Base-by-base conservation (phyloP, 2,113 vertebrate species). In the Embiotoca jacksoni region DNA sequence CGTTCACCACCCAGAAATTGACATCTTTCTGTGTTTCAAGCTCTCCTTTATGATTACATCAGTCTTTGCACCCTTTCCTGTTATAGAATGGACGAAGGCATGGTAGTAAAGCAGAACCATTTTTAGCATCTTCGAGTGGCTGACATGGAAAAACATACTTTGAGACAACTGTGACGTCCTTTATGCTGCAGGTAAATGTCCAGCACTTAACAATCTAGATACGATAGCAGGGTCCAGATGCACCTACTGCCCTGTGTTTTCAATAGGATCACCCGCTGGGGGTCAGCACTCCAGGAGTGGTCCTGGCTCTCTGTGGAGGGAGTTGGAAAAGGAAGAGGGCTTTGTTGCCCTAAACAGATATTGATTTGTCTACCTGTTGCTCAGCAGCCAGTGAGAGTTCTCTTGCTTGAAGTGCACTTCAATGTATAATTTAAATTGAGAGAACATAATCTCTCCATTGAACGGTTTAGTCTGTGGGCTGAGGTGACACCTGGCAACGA, bases 401-500 rank as follows among this genome's bases (percentile, higher is more conserved):
- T 44, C 33, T 49, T 36, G 39, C 3, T 32, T 49, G 13, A 66
- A 57, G 2, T 35, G n/a, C 36, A 14, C 31, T 37, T 39, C 15
- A 33, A 49, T 85, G 35, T 56, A 78, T 89, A 61, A 79, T 73
- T 81, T 37, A 78, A 30, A 46, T 3, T 3, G 23, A 10, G n/a
- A 37, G 16, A 75, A 82, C 13, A 16, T 49, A 4, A 83, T 72
- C 71, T 63, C 10, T 8, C 44, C n/a, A 6, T 49, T 57, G 2
- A 23, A 23, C 23, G 44, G 6, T 60, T 60, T 58, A 33, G 23
- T 31, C 2, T 52, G 41, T 31, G 23, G 23, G 3, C 32, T 23
- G 36, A 39, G 11, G 31, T 73, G n/a, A 13, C 6, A 7, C 2
- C n/a, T 66, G 32, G 36, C 11, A 11, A 31, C 63, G 9, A 33